These are phyloP conservation scores for Polypedilum pembai DNA, from an alignment of 1,140 invertebrate genomes.

Conservation along the genomic window DNA sequence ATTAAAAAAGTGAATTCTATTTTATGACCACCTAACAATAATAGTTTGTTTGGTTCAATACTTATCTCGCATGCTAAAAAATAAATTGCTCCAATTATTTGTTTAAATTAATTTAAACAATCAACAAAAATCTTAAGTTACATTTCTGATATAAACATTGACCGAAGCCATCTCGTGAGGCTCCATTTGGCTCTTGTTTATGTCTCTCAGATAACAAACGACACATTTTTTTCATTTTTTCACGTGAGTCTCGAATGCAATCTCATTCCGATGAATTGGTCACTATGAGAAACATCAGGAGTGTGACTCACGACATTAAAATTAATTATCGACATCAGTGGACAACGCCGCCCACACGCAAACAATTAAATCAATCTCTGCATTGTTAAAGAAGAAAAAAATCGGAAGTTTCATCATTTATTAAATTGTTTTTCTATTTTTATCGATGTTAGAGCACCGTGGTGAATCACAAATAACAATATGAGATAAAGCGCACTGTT, in stretches of 20 bases:
- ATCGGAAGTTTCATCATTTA: neutral
- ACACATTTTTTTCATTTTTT: neutral
- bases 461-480: neutral
- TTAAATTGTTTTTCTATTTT: neutral
- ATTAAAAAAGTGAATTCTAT: too few relatives aligned
- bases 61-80: too few relatives aligned
- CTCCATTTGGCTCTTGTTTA: too few relatives aligned
- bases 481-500: neutral
- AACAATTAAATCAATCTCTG: neutral
- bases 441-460: conserved; percentile 6
- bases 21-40: too few relatives aligned
- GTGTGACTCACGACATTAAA: neutral
- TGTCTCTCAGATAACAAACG: neutral
- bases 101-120: too few relatives aligned
- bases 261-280: neutral
- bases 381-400: neutral
- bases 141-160: too few relatives aligned
- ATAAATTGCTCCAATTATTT: too few relatives aligned
- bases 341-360: neutral
- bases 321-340: conserved; percentile 12
- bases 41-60: too few relatives aligned
- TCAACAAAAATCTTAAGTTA: too few relatives aligned
- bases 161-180: too few relatives aligned
- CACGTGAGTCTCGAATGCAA: too few relatives aligned
- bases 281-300: neutral